Evolutionary conservation across 2,797 vertebrate genomes (phyloP).

Genomic region (Danio jaintianensis): DNA sequence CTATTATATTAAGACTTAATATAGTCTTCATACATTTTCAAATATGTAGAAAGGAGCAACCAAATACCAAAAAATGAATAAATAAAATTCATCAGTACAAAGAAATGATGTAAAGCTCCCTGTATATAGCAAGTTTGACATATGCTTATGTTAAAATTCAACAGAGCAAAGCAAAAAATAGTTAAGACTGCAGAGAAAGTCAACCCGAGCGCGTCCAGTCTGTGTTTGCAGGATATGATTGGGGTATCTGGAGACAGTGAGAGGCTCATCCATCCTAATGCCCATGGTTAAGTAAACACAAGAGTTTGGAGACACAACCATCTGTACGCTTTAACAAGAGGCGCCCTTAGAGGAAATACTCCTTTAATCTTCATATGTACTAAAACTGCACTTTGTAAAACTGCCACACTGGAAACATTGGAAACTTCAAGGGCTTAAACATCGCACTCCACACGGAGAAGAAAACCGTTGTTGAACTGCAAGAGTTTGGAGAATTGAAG

Average conservation of each 20-base stretch:
- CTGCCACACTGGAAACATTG: conserved; percentile 16
- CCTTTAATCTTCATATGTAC: conserved; percentile 52
- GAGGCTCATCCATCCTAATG: conserved; percentile 56
- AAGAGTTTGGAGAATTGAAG: neutral
- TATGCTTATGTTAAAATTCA: neutral
- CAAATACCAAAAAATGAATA: too few species aligned
- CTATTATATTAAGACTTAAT: too few species aligned
- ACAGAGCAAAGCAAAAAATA: neutral
- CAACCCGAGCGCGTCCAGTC: neutral
- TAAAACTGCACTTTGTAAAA: conserved; percentile 36
- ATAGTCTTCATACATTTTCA: too few species aligned
- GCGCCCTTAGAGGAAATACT: conserved; percentile 1
- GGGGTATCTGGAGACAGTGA: conserved; percentile 17
- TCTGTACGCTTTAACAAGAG: conserved; percentile 44
- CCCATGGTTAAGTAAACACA: conserved; percentile 45
- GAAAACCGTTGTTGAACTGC: neutral
- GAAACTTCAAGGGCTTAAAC: conserved; percentile 5
- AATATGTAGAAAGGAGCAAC: too few species aligned
- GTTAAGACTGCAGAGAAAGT: neutral
- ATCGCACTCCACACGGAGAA: neutral
- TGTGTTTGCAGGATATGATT: conserved; percentile 6
- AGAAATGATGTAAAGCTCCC: neutral
- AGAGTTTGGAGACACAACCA: conserved; percentile 47
- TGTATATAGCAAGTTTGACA: neutral
- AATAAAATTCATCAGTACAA: too few species aligned